Evolutionary conservation across 2,113 vertebrate species (phyloP), one percentile per base, ranked within the genome.

Genomic region (Salvelinus namaycush): DNA sequence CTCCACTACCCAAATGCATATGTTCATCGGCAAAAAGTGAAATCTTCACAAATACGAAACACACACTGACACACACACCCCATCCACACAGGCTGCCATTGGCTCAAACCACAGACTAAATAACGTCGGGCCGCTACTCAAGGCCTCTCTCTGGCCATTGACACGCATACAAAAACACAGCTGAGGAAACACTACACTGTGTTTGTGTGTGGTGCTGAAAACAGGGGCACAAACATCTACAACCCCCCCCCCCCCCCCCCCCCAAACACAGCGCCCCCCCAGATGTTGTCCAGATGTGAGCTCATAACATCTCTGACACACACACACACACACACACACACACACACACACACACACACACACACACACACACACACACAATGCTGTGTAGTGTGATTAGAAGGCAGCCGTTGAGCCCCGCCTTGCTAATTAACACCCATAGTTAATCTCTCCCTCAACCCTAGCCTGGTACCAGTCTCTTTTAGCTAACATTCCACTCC

Each of bases 251-350:
- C 57, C 4, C 0, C 3, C 4, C 0, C 3, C 6, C 0, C 39
- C 39, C 0, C 9, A 11, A 11, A 44, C 39, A 44, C 70, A 34
- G 34, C 6, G 1, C 6, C 1, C 34, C 31, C 31, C 31, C 31
- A 87, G 78, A 78, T 81, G 78, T 75, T 68, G 69, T 75, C 80
- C 85, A 87, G 77, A 83, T 87, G 85, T 79, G 71, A 24, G 75
- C 26, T 24, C 49, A 66, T 77, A 54, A 54, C 70, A 24, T 27
- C 26, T 66, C 59, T 24, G 2, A 60, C 1, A 60, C 8, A 14
- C 59, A 22, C 44, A 22, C 11, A 20, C 67, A 34, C 16, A 60
- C n/a, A 14, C 57, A 60, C 16, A 60, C n/a, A 14, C 59, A 48
- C n/a, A 70, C 39, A 70, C 24, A 5, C 16, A 60, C n/a, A 60